Percentiles rank a stretch among this genome's conserved stretches.
Conservation (phyloP, 23 tunicate genomes). For the Aplidium turbinatum region DNA sequence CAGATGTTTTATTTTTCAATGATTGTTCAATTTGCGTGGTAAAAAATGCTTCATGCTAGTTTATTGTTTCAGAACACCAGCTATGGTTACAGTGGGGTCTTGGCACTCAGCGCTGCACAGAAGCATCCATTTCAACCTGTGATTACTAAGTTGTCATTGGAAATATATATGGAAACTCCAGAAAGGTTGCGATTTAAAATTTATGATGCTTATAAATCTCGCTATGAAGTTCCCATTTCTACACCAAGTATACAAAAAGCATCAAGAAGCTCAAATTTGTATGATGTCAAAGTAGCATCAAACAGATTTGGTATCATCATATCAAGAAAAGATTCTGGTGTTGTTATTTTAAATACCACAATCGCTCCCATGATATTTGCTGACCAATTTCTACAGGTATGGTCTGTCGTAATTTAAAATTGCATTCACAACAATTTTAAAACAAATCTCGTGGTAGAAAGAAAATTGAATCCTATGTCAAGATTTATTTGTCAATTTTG, state of each 20-base stretch:
- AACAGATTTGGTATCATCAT: slow-evolving; percentile 55
- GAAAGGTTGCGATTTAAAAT: slow-evolving; percentile 58
- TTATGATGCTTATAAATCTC: slow-evolving; percentile 31
- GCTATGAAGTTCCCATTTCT: slow-evolving; percentile 82
- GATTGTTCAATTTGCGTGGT: no score
- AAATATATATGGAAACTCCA: slow-evolving; percentile 36
- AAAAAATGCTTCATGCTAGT: no score
- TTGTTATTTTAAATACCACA: slow-evolving; percentile 63
- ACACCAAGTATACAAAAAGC: slow-evolving; percentile 46
- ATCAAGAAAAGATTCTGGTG: slow-evolving; percentile 36
- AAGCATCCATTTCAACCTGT: slow-evolving; percentile 24
- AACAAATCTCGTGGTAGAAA: no score
- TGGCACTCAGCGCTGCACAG: slow-evolving; percentile 12
- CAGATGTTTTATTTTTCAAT: no score
- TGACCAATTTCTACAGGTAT: slow-evolving; percentile 90
- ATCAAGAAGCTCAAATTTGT: slow-evolving; percentile 7
- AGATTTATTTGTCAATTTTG: background rate
- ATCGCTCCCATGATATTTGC: slow-evolving; percentile 73
- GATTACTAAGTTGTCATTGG: slow-evolving; percentile 35
- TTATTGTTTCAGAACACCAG: slow-evolving; percentile 41
- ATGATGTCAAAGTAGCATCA: slow-evolving; percentile 12
- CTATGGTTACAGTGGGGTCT: slow-evolving; percentile 49
- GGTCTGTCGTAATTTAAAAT: no score
- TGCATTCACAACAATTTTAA: no score
- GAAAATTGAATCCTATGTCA: no score